Conservation (phyloP, 2,888 invertebrate species). For the Lycocerus yunnanus region DNA sequence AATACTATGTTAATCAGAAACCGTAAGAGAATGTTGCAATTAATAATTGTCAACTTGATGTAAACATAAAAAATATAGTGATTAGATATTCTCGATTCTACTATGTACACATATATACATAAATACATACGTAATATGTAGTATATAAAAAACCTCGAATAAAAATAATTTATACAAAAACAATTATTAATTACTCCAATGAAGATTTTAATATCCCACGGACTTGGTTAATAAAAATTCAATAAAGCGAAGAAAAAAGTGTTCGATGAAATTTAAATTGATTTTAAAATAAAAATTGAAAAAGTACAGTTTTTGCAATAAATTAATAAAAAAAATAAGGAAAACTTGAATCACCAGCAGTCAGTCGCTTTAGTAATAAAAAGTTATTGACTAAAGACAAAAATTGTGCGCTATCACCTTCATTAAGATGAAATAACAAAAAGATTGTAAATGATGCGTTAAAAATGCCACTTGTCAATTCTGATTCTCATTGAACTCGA, state of each 20-base stretch:
- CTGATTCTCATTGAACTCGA: constrained; percentile 27
- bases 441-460: constrained; percentile 31
- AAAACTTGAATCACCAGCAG: background rate
- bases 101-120: no score
- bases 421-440: constrained; percentile 21
- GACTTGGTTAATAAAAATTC: background rate
- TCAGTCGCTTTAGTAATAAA: background rate
- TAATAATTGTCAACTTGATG: background rate
- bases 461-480: constrained; percentile 31
- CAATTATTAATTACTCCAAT: background rate
- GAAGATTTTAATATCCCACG: background rate
- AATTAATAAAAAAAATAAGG: background rate
- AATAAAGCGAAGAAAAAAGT: background rate
- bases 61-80: no score
- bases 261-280: background rate
- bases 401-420: constrained; percentile 22
- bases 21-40: background rate
- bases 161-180: background rate
- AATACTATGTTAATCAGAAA: no score
- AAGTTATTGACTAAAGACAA: constrained; percentile 3
- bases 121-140: no score
- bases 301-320: background rate
- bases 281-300: background rate
- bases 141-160: no score
- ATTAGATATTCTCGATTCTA: no score